Conservation (phyloP, 2,113 vertebrate genomes). For the Percopsis transmontana region DNA sequence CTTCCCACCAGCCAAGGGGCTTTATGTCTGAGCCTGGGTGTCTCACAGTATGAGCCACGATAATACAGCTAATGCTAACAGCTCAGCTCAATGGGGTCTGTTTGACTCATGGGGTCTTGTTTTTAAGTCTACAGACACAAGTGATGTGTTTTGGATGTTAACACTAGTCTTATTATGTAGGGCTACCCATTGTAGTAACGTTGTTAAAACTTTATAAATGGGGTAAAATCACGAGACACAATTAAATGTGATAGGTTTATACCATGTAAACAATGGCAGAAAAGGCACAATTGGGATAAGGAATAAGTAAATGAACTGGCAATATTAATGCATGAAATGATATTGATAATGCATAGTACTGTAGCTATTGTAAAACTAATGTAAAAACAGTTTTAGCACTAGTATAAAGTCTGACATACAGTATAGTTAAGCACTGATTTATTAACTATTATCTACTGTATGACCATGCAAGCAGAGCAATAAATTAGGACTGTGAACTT, state of each 20-base stretch:
- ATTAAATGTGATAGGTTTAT: neutral
- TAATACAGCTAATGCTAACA: conserved; percentile 6
- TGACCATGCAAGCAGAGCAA: too few species aligned
- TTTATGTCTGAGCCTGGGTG: neutral
- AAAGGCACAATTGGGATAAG: conserved; percentile 9
- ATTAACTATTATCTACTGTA: too few species aligned
- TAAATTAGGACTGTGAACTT: too few species aligned
- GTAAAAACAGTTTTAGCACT: too few species aligned
- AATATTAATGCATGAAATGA: conserved; percentile 47
- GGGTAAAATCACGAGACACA: neutral
- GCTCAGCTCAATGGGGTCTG: neutral
- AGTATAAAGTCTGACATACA: too few species aligned
- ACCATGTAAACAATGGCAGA: conserved; percentile 20
- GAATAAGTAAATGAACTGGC: conserved; percentile 13
- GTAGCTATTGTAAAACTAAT: neutral
- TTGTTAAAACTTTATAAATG: neutral
- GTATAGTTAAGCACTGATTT: too few species aligned
- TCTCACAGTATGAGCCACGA: neutral
- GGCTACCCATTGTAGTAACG: too few species aligned
- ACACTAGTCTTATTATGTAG: too few species aligned
- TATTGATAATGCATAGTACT: conserved; percentile 6
- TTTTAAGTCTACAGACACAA: too few species aligned
- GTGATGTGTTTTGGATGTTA: too few species aligned
- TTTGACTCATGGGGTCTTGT: neutral
- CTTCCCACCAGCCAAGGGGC: neutral